Conservation (phyloP, 2,113 vertebrate species). For the Neomonachus schauinslandi region DNA sequence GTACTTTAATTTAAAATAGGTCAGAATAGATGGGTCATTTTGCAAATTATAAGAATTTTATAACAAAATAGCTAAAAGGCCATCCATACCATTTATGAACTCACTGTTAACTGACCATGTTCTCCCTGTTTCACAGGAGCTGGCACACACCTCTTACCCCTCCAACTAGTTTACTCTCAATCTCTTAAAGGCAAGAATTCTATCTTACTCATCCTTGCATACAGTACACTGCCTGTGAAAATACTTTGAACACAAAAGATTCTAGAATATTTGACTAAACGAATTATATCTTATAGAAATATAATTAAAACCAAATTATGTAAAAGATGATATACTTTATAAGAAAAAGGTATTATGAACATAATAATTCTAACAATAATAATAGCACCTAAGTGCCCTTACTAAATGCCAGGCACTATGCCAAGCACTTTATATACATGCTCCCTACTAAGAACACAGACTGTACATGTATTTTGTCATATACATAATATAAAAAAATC, state of each 20-base stretch:
- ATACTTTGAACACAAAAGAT: not conserved
- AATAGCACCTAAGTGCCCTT: not conserved
- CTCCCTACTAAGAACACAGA: not conserved
- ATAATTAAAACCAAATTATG: constrained; percentile 37
- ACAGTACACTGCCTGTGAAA: not conserved
- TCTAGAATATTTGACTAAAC: constrained; percentile 49
- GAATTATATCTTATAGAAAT: not conserved
- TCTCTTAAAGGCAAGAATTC: constrained; percentile 12
- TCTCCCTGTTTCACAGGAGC: not conserved
- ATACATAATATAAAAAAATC: not conserved
- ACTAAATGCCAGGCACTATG: not conserved
- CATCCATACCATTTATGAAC: not conserved
- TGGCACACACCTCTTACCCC: not conserved
- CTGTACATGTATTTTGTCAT: not conserved
- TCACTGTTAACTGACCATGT: not conserved
- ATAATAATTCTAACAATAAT: not conserved
- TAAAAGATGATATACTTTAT: constrained; percentile 8
- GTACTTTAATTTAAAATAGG: not conserved
- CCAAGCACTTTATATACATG: not conserved
- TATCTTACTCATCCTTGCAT: not conserved
- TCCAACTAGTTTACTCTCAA: not conserved
- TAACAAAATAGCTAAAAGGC: constrained; percentile 26
- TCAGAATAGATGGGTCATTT: not conserved
- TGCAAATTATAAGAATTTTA: constrained; percentile 39
- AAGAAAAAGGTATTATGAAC: constrained; percentile 23